phyloP scores from a whole-genome alignment of 2,888 invertebrate species.

The Tholera decimalis region DNA sequence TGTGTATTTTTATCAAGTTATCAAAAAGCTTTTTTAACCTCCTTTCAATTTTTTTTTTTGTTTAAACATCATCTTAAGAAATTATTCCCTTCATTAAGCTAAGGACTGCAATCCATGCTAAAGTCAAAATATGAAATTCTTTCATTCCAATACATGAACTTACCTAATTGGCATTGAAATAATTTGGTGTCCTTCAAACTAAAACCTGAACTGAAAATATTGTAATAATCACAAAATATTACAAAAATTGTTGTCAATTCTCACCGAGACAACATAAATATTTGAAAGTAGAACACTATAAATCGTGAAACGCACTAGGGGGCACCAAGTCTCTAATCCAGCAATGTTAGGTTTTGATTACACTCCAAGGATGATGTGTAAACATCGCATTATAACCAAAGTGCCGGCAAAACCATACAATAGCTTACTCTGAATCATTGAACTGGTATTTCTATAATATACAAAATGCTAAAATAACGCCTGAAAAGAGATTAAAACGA shows the following conservation, averaged over 20 bases:
- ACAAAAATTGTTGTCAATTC: not conserved
- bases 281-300: conserved; percentile 37
- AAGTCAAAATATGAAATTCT: not conserved
- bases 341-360: conserved; percentile 42
- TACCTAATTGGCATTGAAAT: not conserved
- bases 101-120: not conserved
- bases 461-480: conserved; percentile 45
- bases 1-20: not conserved
- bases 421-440: conserved; percentile 5
- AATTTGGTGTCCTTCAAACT: conserved; percentile 4
- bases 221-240: conserved; percentile 11
- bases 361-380: conserved; percentile 79
- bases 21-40: conserved; percentile 18
- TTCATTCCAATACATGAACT: not conserved
- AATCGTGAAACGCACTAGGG: conserved; percentile 47
- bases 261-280: not conserved
- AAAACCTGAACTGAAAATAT: conserved; percentile 11
- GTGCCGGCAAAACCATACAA: conserved; percentile 75
- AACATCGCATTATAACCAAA: conserved; percentile 84
- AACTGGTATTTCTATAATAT: conserved; percentile 37
- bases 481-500: conserved; percentile 30
- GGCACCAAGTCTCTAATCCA: conserved; percentile 32
- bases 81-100: not conserved
- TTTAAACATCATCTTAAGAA: not conserved
- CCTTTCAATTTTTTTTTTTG: not conserved